Evolutionary conservation across 2,113 vertebrate species (phyloP).

Genomic region (Perca flavescens): DNA sequence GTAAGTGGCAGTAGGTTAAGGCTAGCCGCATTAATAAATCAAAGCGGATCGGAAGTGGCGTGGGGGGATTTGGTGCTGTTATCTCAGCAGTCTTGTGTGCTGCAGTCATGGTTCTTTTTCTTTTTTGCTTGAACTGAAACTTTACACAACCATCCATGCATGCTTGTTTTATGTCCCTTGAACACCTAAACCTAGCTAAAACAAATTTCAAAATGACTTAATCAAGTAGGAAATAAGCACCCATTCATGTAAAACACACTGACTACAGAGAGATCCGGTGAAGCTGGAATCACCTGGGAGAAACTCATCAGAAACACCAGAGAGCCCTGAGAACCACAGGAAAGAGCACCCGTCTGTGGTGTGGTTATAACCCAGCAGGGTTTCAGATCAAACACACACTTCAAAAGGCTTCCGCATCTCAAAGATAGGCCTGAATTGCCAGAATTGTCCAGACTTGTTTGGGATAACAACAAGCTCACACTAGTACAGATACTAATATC

Average conservation of each 20-base stretch:
- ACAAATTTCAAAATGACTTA: neutral
- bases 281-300: conserved; percentile 10
- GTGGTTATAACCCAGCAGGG: conserved; percentile 39
- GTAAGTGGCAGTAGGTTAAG: conserved; percentile 54
- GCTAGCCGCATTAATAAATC: conserved; percentile 69
- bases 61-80: conserved; percentile 5
- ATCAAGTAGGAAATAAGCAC: neutral
- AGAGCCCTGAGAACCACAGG: conserved; percentile 21
- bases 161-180: neutral
- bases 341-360: conserved; percentile 31
- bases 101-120: neutral
- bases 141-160: neutral
- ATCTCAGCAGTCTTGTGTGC: neutral
- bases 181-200: neutral
- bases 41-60: conserved; percentile 40
- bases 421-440: conserved; percentile 28
- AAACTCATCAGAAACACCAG: conserved; percentile 36
- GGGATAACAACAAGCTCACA: conserved; percentile 19
- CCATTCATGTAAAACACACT: neutral
- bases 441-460: conserved; percentile 39
- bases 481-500: neutral
- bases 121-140: neutral
- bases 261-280: neutral
- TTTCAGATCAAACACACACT: conserved; percentile 65
- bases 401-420: conserved; percentile 55